Conservation (phyloP, 2,888 invertebrate genomes). For the Oscheius myriophilus region DNA sequence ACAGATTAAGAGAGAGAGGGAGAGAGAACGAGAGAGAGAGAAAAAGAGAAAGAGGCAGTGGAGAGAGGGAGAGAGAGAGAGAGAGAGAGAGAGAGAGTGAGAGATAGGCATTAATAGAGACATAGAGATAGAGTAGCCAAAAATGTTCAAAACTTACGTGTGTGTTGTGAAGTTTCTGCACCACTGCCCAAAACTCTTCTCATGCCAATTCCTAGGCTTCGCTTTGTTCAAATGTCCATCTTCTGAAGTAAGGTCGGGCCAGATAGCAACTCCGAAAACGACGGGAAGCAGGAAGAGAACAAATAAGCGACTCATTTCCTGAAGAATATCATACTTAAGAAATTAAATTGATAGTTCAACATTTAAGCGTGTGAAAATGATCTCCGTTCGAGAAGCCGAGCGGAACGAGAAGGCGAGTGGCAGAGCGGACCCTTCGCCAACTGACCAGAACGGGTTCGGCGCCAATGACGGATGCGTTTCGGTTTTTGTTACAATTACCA, state of each 20-base stretch:
- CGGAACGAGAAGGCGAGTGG: not conserved
- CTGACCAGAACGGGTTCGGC: not conserved
- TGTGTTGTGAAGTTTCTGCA: conserved; percentile 65
- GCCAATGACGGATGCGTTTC: not conserved
- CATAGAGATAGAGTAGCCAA: not conserved
- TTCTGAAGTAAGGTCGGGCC: conserved; percentile 41
- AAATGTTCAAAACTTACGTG: conserved; percentile 39
- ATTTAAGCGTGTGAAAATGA: not conserved
- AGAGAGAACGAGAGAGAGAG: no score
- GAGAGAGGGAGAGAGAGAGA: no score
- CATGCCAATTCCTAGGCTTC: conserved; percentile 55
- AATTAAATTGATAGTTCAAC: not conserved
- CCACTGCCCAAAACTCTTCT: conserved; percentile 68
- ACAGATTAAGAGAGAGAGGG: not conserved
- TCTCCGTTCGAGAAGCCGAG: not conserved
- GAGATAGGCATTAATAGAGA: no score
- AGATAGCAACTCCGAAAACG: conserved; percentile 32
- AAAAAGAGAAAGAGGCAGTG: no score
- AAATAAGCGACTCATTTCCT: not conserved
- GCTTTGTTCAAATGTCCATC: conserved; percentile 32
- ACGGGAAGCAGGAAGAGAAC: conserved; percentile 2
- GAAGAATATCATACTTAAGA: no score
- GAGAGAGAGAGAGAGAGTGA: no score
- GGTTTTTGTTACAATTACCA: not conserved
- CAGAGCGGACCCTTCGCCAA: not conserved